These are phyloP conservation scores for Hiodon tergisus DNA, from an alignment of 2,113 vertebrate species.

Conservation along the genomic window DNA sequence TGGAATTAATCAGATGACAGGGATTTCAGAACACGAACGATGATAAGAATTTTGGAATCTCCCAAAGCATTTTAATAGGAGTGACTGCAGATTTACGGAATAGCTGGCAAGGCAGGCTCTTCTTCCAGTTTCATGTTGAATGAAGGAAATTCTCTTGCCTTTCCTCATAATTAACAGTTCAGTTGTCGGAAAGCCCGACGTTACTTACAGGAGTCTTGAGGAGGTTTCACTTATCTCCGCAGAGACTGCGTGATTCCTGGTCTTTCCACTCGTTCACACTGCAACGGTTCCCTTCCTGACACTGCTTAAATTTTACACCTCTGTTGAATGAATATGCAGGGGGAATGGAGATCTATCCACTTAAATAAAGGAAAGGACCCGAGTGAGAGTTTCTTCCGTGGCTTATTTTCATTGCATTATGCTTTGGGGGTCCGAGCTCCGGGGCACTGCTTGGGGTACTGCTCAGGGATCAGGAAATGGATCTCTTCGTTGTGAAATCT, in stretches of 20 bases:
- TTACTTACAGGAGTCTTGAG: too few species aligned
- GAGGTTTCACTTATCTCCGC: not conserved
- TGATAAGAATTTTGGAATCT: too few species aligned
- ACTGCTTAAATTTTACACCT: conserved; percentile 2
- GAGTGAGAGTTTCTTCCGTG: not conserved
- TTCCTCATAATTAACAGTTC: too few species aligned
- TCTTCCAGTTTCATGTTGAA: too few species aligned
- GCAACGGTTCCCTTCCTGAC: not conserved
- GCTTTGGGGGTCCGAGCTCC: not conserved
- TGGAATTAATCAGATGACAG: too few species aligned
- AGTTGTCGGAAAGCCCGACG: too few species aligned
- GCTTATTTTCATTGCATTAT: not conserved
- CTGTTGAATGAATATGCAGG: not conserved
- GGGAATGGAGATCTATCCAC: not conserved
- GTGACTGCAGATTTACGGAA: too few species aligned
- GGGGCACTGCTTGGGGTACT: not conserved
- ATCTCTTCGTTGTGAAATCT: not conserved
- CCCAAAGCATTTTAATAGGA: too few species aligned
- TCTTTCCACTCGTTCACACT: not conserved
- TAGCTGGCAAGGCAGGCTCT: too few species aligned
- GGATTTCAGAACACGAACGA: too few species aligned
- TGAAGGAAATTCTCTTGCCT: too few species aligned
- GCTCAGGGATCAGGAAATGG: not conserved
- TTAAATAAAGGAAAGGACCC: not conserved
- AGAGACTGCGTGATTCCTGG: not conserved